A percentile compares a stretch with the other conserved stretches of the same genome.
phyloP scores from a whole-genome alignment of 2,797 vertebrate genomes.

The Protosalanx chinensis region DNA sequence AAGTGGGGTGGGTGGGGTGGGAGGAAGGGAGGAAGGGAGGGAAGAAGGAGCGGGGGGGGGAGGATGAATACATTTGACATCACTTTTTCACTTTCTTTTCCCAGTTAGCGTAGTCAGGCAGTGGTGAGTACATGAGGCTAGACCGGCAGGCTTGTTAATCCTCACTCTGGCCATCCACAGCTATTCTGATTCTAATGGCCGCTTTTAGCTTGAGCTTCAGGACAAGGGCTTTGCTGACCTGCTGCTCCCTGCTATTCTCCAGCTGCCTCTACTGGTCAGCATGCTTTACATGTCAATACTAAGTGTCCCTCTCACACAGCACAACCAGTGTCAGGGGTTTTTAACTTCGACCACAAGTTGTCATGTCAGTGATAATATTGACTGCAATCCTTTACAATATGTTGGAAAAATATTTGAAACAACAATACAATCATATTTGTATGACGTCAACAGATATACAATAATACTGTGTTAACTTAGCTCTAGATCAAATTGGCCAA shows the following conservation, averaged over 20 bases:
- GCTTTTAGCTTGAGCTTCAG: conserved; percentile 32
- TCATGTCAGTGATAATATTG: neutral
- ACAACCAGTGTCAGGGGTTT: neutral
- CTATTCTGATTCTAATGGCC: conserved; percentile 49
- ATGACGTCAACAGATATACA: too few relatives aligned
- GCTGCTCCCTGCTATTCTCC: conserved; percentile 8
- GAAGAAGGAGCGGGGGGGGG: neutral
- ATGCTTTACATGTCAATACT: conserved; percentile 39
- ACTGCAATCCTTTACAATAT: too few relatives aligned
- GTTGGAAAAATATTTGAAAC: too few relatives aligned
- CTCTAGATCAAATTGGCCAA: too few relatives aligned
- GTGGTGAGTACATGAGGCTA: conserved; percentile 55
- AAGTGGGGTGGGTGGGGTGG: too few relatives aligned
- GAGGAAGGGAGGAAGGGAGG: neutral
- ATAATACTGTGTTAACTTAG: too few relatives aligned
- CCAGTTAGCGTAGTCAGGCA: conserved; percentile 58
- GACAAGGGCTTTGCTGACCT: conserved; percentile 3
- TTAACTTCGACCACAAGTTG: neutral
- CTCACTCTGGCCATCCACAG: conserved; percentile 48
- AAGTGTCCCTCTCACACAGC: conserved; percentile 28
- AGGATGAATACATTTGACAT: conserved; percentile 66
- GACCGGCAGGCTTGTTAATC: conserved; percentile 63
- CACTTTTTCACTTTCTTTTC: conserved; percentile 68
- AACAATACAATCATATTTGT: too few relatives aligned
- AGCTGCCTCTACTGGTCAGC: conserved; percentile 9